Base-by-base conservation (phyloP, 2,888 invertebrate genomes). In the Amorpha juglandis region DNA sequence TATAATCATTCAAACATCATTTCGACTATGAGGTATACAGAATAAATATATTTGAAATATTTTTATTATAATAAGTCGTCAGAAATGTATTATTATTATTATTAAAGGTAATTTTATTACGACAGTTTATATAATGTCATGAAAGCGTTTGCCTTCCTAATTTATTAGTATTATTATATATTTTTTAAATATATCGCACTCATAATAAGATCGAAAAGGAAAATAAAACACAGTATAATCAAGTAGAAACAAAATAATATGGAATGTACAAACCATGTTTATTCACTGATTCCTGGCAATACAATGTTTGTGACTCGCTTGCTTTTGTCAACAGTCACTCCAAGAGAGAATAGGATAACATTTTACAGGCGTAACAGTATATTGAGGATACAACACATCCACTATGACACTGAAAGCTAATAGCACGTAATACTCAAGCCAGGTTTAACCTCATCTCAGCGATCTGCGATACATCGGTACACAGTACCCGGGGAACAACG, bases 181-280 rank as follows among this genome's bases (percentile, higher is more conserved):
- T 58, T 42, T 42, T 58, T 42, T 42, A 78, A 76, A 76, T 73
- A 78, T 84, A 78, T 85, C 77, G 81, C 82, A 86, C 78, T 80
- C 86, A 86, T 82, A 74, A 73, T 69, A 67, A 65, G 67, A 73
- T 75, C 75, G 78, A 82, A 86, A 80, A 92, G 90, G 90, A 91
- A 93, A 92, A 91, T 92, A 92, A 92, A 92, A 92, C 90, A 86
- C 87, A 87, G 82, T 84, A 89, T 84, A 88, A 87, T 88, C 81
- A 92, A 94, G 91, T 92, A 92, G 93, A 94, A 95, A 95, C 94
- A 94, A 95, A 95, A 94, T 94, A 95, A 95, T 95, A 95, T 96
- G 96, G 96, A 96, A 96, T 96, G 96, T 96, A 96, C 95, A 96
- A 96, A 95, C 96, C 95, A 95, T 95, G 94, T 95, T 95, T 94